Base-by-base conservation (phyloP, 2,888 invertebrate species). In the Leptarthrus brevirostris region DNA sequence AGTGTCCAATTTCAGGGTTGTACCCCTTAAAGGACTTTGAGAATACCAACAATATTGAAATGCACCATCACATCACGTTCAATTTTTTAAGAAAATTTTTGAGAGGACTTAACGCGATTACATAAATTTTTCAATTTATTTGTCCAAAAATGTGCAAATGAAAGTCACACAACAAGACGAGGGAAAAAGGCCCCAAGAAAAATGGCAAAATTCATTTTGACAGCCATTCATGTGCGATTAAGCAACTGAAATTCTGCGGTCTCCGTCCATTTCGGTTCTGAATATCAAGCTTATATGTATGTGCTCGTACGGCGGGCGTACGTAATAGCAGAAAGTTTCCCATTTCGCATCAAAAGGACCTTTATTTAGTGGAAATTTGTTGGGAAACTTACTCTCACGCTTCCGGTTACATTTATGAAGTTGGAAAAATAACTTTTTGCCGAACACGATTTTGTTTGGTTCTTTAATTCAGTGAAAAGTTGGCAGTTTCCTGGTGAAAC, bases 381-480 rank as follows among this genome's bases (percentile, higher is more conserved):
- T 47, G 64, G 26, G 47, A 66, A 66, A 66, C 64, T 66, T 66
- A 66, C 64, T 22, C 47, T 26, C 64, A 66, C 64, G 64, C 47
- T 66, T 66, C 64, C 64, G 44, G 64, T 66, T 66, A 66, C 64
- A 47, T 66, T 66, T 66, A 44, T 66, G 64, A 47, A 66, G 64
- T 66, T 66, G 64, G 14, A 26, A 66, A 66, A 66, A 66, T 66
- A 66, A 66, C 24, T 44, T 66, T 66, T 66, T 24, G 24, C 4
- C 22, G 44, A 22, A 66, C 47, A 66, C 47, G 64, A 66, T 47
- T 66, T 66, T 47, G 44, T 47, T 66, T 66, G 44, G 47, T 24
- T 66, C 44, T 66, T 64, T 66, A 66, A 66, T 66, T 66, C 64
- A 24, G 24, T 22, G 47, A 22, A 47, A 66, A 66, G 64, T 66